Evolutionary conservation across 92 coral and sea anemone genomes (phyloP).

Genomic region (Siderastrea radians): DNA sequence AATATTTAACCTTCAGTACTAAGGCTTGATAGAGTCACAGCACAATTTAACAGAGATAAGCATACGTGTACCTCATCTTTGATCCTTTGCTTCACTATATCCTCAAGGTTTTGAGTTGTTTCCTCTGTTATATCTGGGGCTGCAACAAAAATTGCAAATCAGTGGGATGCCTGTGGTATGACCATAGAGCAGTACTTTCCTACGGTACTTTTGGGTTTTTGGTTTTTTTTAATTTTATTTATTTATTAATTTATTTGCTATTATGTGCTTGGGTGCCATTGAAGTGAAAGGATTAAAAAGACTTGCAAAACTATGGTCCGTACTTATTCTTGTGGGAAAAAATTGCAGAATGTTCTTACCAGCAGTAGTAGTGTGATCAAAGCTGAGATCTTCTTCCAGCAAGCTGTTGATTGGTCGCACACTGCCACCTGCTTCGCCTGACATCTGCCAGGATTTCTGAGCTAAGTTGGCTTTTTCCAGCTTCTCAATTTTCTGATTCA

Average conservation of each 20-base stretch:
- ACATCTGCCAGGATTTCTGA: constrained; percentile 94
- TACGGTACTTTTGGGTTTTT: too few species aligned
- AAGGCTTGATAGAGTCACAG: too few species aligned
- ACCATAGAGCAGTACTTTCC: too few species aligned
- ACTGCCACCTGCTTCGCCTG: constrained; percentile 87
- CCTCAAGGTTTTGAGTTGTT: constrained; percentile 88
- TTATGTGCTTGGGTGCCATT: too few species aligned
- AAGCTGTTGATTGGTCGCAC: constrained; percentile 90
- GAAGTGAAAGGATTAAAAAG: too few species aligned
- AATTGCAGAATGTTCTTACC: constrained; percentile 53
- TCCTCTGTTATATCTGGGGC: constrained; percentile 99
- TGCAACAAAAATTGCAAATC: constrained; percentile 19
- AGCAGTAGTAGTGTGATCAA: constrained; percentile 94
- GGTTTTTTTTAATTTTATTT: too few species aligned
- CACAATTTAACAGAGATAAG: too few species aligned
- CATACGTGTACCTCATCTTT: constrained; percentile 79
- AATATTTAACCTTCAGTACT: too few species aligned
- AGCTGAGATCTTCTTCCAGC: constrained; percentile 90
- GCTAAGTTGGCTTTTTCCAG: constrained; percentile 92
- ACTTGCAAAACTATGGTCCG: too few species aligned
- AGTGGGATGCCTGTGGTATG: neutral
- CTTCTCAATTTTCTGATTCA: constrained; percentile 85
- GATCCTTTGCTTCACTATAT: constrained; percentile 87
- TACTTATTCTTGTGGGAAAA: neutral
- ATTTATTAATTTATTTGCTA: too few species aligned